Base-by-base conservation (phyloP, 1,140 invertebrate species). In the Dermatophagoides farinae region DNA sequence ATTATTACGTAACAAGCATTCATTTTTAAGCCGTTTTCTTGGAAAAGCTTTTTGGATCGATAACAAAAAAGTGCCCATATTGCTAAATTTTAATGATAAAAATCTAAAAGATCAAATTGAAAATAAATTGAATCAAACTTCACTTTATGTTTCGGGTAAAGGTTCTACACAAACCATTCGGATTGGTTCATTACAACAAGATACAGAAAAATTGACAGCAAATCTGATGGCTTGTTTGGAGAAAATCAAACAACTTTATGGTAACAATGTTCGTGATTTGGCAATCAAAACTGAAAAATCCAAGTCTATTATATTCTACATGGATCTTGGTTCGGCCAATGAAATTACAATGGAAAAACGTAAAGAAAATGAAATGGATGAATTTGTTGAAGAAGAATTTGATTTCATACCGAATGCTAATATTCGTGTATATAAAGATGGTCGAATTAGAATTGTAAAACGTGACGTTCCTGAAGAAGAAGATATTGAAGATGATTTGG, bases 41-140 rank as follows among this genome's bases (percentile, higher is more conserved):
- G 58, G 58, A 44, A 60, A 60, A 60, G 44, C 58, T 16, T 60
- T 60, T 43, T 60, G 58, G 58, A 39, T 60, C 23, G 58, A 60
- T 47, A 8, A 49, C 25, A 60, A 50, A 50, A 60, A 60, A 25
- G 58, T 60, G 16, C 58, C 58, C 14, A 1, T 60, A 8, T 10
- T 37, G 16, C 22, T 60, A 14, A 50, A n/a, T 20, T 6, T 55
- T 37, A 20, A 14, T 16, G 16, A 9, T 37, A 23, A 11, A n/a
- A 14, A 47, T n/a, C 46, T 60, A 12, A 10, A 23, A n/a, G 9
- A 20, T 50, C 43, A 60, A 2, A 37, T 60, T 16, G 43, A 60
- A 38, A 1, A 25, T 47, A 50, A 47, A 25, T 22, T 60, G 6
- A 50, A 60, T 52, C 2, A 6, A 6, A 50, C 46, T 1, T 14